Evolutionary conservation across 2,888 invertebrate genomes (phyloP).

Genomic region (Epirrhoe tristata): DNA sequence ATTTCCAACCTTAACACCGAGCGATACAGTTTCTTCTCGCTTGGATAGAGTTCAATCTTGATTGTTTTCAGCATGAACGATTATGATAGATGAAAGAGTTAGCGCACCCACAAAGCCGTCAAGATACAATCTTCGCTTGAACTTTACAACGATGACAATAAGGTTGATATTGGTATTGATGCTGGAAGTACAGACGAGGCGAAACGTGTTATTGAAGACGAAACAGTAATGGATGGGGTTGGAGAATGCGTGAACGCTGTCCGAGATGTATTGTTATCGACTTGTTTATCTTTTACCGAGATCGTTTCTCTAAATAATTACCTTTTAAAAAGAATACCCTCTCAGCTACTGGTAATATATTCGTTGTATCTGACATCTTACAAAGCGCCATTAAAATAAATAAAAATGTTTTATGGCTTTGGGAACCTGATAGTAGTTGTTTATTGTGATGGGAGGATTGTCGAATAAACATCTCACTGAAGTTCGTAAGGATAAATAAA

Average conservation of each 20-base stretch:
- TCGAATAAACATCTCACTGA: constrained; percentile 48
- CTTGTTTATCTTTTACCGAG: constrained; percentile 81
- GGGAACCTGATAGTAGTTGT: constrained; percentile 62
- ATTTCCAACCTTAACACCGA: constrained; percentile 53
- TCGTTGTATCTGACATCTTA: constrained; percentile 82
- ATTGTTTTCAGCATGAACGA: constrained; percentile 86
- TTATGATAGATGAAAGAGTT: constrained; percentile 86
- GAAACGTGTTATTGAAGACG: constrained; percentile 83
- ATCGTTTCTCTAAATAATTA: constrained; percentile 83
- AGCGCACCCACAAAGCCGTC: constrained; percentile 79
- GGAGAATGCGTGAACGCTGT: constrained; percentile 84
- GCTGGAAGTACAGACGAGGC: constrained; percentile 52
- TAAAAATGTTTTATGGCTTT: constrained; percentile 75
- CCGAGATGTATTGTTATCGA: constrained; percentile 83
- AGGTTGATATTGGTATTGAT: constrained; percentile 56
- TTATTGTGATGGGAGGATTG: constrained; percentile 61
- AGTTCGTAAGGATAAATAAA: constrained; percentile 3
- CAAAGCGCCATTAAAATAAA: constrained; percentile 79
- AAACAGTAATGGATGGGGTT: constrained; percentile 84
- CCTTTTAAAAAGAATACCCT: constrained; percentile 79
- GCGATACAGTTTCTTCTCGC: constrained; percentile 55
- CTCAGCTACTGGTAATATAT: constrained; percentile 83
- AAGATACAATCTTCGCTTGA: constrained; percentile 55
- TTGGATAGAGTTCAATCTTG: constrained; percentile 77
- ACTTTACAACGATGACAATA: constrained; percentile 58